These are phyloP conservation scores for Bradypodion ventrale DNA, from an alignment of 2,797 vertebrate species.

Conservation along the genomic window DNA sequence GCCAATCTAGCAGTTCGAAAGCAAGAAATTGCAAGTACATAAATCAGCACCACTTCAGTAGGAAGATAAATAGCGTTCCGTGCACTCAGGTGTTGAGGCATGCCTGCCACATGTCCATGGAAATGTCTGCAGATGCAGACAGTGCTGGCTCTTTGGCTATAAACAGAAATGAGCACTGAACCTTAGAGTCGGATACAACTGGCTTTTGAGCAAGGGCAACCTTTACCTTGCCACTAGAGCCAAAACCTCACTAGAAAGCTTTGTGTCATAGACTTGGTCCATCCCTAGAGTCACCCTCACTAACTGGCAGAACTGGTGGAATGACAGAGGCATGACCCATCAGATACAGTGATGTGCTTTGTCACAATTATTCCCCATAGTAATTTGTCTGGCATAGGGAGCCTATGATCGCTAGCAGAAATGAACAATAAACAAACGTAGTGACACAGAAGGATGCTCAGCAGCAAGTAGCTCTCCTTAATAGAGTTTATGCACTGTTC, in stretches of 20 bases:
- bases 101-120: too few relatives aligned
- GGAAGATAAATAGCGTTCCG: too few relatives aligned
- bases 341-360: neutral
- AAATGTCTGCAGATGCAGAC: too few relatives aligned
- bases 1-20: too few relatives aligned
- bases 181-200: too few relatives aligned
- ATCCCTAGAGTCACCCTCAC: neutral
- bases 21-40: too few relatives aligned
- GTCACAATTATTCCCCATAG: neutral
- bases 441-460: neutral
- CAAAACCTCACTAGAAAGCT: neutral
- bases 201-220: too few relatives aligned
- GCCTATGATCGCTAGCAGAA: neutral
- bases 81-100: too few relatives aligned
- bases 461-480: neutral
- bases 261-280: neutral
- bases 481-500: conserved; percentile 5
- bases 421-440: neutral
- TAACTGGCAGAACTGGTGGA: neutral
- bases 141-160: too few relatives aligned
- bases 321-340: neutral
- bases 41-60: too few relatives aligned
- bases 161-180: too few relatives aligned
- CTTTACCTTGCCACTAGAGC: neutral
- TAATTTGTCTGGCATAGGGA: neutral